These are phyloP conservation scores for Sebastiscus tertius DNA, from an alignment of 2,797 vertebrate species.

Conservation along the genomic window DNA sequence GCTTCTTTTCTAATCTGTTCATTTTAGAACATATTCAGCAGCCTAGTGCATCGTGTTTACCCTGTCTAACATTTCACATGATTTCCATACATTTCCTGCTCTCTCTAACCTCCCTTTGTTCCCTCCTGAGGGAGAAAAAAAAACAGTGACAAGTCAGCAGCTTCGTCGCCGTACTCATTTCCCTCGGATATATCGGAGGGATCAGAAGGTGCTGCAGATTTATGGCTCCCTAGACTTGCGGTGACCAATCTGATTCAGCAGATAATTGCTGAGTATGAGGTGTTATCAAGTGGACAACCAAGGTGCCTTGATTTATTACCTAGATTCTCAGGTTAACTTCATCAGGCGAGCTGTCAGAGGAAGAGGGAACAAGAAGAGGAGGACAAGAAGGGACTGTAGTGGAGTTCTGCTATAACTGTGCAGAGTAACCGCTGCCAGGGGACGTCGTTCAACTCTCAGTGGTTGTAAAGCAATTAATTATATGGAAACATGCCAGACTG, in stretches of 20 bases:
- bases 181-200: slow-evolving; percentile 44
- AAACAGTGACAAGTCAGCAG: slow-evolving; percentile 44
- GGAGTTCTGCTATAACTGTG: background rate
- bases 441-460: background rate
- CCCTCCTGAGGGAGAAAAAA: background rate
- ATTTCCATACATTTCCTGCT: background rate
- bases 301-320: slow-evolving; percentile 70
- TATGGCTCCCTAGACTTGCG: slow-evolving; percentile 51
- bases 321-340: slow-evolving; percentile 60
- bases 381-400: background rate
- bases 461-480: slow-evolving; percentile 32
- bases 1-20: background rate
- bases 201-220: slow-evolving; percentile 64
- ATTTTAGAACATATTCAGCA: background rate
- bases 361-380: background rate
- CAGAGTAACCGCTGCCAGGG: background rate
- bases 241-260: slow-evolving; percentile 69
- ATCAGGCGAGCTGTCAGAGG: slow-evolving; percentile 51
- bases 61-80: background rate
- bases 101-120: background rate
- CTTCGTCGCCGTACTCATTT: slow-evolving; percentile 28
- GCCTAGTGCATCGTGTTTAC: background rate
- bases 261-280: slow-evolving; percentile 70
- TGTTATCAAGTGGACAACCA: slow-evolving; percentile 62
- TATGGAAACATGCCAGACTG: background rate